Conservation (phyloP, 2,888 invertebrate species). For the Agriopis marginaria region DNA sequence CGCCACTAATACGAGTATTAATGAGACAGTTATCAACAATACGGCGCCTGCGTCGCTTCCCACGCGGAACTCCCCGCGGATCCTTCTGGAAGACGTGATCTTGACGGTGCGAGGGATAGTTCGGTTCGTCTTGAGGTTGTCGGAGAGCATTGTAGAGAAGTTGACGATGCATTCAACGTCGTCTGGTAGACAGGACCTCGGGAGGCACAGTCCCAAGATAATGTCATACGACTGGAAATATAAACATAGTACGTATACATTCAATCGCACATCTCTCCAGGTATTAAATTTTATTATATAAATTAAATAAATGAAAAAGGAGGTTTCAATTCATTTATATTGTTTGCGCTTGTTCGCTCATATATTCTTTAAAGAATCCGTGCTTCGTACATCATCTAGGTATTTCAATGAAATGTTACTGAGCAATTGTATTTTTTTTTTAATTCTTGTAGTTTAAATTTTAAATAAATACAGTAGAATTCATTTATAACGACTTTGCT, state of each 20-base stretch:
- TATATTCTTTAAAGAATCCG: too few species aligned
- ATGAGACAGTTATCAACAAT: constrained; percentile 60
- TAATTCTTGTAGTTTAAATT: too few species aligned
- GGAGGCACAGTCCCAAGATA: constrained; percentile 79
- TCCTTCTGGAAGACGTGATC: constrained; percentile 62
- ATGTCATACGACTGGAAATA: constrained; percentile 72
- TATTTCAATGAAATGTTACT: too few species aligned
- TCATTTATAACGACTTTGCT: too few species aligned
- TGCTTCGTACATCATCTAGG: too few species aligned
- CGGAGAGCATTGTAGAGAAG: constrained; percentile 79
- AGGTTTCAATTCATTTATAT: too few species aligned
- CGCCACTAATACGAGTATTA: constrained; percentile 63
- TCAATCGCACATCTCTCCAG: too few species aligned
- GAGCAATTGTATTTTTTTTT: too few species aligned
- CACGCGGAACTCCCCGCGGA: constrained; percentile 63
- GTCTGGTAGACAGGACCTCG: constrained; percentile 71
- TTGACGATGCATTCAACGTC: constrained; percentile 80
- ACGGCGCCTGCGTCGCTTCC: constrained; percentile 67
- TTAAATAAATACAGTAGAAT: too few species aligned
- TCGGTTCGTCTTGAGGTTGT: constrained; percentile 70
- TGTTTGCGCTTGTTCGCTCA: too few species aligned
- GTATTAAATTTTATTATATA: too few species aligned
- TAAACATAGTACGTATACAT: background rate
- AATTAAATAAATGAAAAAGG: too few species aligned
- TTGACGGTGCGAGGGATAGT: constrained; percentile 68